Conservation (phyloP, 2,888 invertebrate genomes). For the Drosophila birchii region DNA sequence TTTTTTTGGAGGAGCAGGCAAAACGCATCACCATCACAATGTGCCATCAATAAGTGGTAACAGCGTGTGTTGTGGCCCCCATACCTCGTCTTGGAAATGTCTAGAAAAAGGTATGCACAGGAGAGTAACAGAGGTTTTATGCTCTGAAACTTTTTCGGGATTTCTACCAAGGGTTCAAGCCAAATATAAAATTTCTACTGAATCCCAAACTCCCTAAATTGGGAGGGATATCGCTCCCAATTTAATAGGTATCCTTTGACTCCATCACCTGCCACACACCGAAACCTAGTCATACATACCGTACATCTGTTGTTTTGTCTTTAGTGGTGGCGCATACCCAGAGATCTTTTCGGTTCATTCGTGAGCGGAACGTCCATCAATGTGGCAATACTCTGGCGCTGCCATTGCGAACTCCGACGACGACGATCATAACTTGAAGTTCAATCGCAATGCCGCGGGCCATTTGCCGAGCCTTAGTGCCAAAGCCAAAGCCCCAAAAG, state of each 20-base stretch:
- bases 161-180: no score
- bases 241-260: conserved; percentile 16
- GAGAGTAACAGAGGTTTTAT: neutral
- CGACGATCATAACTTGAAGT: conserved; percentile 83
- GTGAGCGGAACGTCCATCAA: conserved; percentile 84
- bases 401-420: conserved; percentile 42
- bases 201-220: fast-evolving
- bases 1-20: conserved; percentile 49
- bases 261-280: neutral
- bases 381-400: conserved; percentile 66
- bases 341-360: conserved; percentile 59
- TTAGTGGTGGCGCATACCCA: conserved; percentile 63
- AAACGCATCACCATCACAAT: conserved; percentile 77
- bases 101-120: conserved; percentile 13
- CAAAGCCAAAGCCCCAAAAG: conserved; percentile 72
- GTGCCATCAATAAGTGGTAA: conserved; percentile 80
- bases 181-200: neutral
- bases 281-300: conserved; percentile 37
- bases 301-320: conserved; percentile 32
- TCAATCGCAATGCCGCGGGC: conserved; percentile 84
- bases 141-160: neutral
- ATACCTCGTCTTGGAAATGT: conserved; percentile 3
- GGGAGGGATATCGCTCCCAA: neutral
- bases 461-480: conserved; percentile 84
- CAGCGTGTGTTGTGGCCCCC: conserved; percentile 72